Base-by-base conservation (phyloP, 2,888 invertebrate genomes). In the Parnassius orleans region DNA sequence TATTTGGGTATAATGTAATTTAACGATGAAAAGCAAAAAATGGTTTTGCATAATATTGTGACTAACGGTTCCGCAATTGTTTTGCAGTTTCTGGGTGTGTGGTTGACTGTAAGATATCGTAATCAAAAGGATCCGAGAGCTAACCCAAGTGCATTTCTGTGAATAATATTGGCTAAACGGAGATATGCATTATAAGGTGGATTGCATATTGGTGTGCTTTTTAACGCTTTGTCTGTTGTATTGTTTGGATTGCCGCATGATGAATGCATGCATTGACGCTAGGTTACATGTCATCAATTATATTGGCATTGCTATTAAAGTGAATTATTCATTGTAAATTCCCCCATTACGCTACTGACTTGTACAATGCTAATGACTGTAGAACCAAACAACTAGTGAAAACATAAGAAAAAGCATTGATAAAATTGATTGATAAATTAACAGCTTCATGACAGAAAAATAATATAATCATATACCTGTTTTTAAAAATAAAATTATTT, bases 111-210 rank as follows among this genome's bases (percentile, higher is more conserved):
- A 86, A 95, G 98, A 80, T 99, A 97, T 94, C 96, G 99, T 92
- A 99, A 99, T 93, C 98, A 98, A 93, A 98, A 98, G 95, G 98
- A 98, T 93, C 98, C 98, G 79, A 94, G 97, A 77, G 98, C 97
- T 93, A 97, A 98, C 93, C 97, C 98, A 82, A 97, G 97, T 93
- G 98, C 98, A 93, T 98, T 98, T 93, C 96, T 98, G 87, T 98
- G 97, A 96, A 94, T 93, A 90, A 80, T 80, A 81, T 83, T 58
- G 54, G 50, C 83, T 81, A 76, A 79, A 78, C 74, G 75, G 77
- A 87, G 86, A 80, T 74, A 79, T 79, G 69, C 78, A 77, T 80
- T 73, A 75, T 80, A 83, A 91, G 91, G 90, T 90, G 90, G 88
- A 81, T 84, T 81, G 81, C 85, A 62, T 62, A 58, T 53, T 44